Evolutionary conservation across 1,140 invertebrate species (phyloP).

Genomic region (Aphelenchoides besseyi): DNA sequence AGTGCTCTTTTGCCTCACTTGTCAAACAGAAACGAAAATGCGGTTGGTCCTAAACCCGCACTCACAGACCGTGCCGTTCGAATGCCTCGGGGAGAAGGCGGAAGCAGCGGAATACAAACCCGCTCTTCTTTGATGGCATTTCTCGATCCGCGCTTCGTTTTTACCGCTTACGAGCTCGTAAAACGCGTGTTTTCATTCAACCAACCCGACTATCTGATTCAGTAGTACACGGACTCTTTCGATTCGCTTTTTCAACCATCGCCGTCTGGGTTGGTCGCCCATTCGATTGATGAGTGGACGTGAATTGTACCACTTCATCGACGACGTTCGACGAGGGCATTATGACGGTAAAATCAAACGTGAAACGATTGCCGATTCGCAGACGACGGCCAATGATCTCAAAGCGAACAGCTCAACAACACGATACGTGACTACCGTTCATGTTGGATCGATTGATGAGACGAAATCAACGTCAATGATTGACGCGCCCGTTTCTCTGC

Average conservation of each 20-base stretch:
- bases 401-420: neutral
- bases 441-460: neutral
- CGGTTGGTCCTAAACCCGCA: neutral
- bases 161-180: neutral
- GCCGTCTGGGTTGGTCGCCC: neutral
- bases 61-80: neutral
- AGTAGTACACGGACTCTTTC: neutral
- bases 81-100: slow-evolving; percentile 4
- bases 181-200: neutral
- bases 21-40: neutral
- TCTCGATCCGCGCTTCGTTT: neutral
- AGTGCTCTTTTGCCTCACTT: too few species aligned
- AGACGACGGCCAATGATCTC: neutral
- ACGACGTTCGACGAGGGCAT: too few species aligned
- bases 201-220: neutral
- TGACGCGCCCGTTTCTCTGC: neutral
- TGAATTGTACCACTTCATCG: neutral
- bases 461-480: neutral
- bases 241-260: neutral
- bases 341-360: neutral
- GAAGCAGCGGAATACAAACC: slow-evolving; percentile 3
- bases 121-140: neutral
- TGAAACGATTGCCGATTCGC: neutral
- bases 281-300: neutral
- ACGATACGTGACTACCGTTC: neutral